Conservation (phyloP, 2,113 vertebrate genomes). For the Picathartes gymnocephalus region DNA sequence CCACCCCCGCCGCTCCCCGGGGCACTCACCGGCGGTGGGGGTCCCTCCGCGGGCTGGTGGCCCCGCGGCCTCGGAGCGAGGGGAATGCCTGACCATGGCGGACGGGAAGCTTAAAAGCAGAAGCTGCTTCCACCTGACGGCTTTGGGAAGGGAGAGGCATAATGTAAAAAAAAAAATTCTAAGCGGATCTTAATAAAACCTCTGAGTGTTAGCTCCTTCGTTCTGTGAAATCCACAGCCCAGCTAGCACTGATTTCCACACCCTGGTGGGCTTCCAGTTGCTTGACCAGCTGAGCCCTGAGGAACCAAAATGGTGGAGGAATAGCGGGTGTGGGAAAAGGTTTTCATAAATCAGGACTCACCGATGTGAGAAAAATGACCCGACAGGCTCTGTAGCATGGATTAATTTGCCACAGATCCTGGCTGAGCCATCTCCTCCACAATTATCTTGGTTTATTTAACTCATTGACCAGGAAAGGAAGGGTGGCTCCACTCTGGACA, state of each 20-base stretch:
- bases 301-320: not conserved
- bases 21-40: not conserved
- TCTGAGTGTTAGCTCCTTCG: not conserved
- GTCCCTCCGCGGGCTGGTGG: not conserved
- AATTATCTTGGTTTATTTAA: not conserved
- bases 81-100: not conserved
- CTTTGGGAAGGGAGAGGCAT: no score
- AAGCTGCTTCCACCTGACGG: not conserved
- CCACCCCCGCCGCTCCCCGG: not conserved
- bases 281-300: not conserved
- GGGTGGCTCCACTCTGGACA: not conserved
- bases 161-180: not conserved
- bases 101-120: not conserved
- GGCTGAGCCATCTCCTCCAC: not conserved
- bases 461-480: not conserved
- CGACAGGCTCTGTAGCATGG: rapidly evolving
- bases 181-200: not conserved
- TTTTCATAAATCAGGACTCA: not conserved
- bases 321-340: not conserved
- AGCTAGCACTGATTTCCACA: not conserved
- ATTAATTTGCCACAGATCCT: not conserved
- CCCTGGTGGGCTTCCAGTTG: not conserved
- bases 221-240: not conserved
- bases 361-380: not conserved
- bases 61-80: not conserved